Evolutionary conservation across 30 jellyfish, hydroid and myxozoan species (phyloP).

Genomic region (Calvadosia cruxmelitensis): DNA sequence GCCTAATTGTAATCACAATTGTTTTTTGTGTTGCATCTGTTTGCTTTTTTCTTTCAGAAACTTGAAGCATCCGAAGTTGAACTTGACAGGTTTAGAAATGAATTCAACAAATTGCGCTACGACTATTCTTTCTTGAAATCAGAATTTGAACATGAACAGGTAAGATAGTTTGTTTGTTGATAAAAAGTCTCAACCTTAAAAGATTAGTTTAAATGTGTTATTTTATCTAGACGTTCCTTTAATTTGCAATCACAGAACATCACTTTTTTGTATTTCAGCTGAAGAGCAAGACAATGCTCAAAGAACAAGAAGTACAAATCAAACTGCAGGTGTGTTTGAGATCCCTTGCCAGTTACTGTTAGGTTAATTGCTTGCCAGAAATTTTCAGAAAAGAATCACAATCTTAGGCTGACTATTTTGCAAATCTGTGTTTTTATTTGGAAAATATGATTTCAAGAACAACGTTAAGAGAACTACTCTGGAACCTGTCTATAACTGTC

Average conservation of each 20-base stretch:
- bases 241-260: not conserved
- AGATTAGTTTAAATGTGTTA: constrained; percentile 3
- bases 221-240: not conserved
- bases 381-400: no score
- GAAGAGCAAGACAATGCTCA: constrained; percentile 40
- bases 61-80: constrained; percentile 85
- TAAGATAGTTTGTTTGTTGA: no score
- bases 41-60: constrained; percentile 31
- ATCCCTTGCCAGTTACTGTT: no score
- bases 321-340: constrained; percentile 50
- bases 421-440: no score
- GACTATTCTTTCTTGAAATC: constrained; percentile 92
- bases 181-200: no score
- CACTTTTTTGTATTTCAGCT: constrained; percentile 20
- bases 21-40: no score
- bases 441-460: no score
- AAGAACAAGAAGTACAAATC: constrained; percentile 54
- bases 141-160: constrained; percentile 96
- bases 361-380: no score
- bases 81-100: constrained; percentile 71
- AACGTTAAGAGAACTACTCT: no score
- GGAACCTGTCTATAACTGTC: no score
- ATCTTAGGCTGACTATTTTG: no score
- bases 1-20: no score
- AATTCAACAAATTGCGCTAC: constrained; percentile 79